A percentile compares a stretch with the other conserved stretches of the same genome.
These are phyloP conservation scores for Hyaena hyaena DNA, from an alignment of 2,113 vertebrate species.

Conservation along the genomic window DNA sequence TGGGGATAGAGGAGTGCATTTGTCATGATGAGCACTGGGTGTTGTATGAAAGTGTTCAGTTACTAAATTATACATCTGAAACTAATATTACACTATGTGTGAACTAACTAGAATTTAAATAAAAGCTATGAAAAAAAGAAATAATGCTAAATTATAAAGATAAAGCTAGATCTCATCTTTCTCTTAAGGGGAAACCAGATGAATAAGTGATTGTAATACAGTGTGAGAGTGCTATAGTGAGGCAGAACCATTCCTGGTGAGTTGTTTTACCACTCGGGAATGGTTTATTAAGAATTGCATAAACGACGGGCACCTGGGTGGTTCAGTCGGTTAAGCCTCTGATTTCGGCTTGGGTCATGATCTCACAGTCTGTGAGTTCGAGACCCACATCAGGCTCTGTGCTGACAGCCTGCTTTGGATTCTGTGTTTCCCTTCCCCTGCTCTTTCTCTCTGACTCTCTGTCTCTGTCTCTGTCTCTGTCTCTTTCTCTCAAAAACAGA, in stretches of 20 bases:
- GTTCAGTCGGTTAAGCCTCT: too few species aligned
- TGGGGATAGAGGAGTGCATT: neutral
- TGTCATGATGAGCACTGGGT: neutral
- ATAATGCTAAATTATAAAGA: neutral
- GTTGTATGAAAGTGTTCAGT: neutral
- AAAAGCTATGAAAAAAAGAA: neutral
- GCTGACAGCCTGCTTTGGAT: too few species aligned
- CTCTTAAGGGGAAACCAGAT: neutral
- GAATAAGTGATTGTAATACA: neutral
- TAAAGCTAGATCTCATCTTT: neutral
- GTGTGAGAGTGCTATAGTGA: neutral
- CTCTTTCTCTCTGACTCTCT: too few species aligned
- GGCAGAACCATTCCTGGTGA: neutral
- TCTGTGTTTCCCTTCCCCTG: too few species aligned
- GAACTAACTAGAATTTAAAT: neutral
- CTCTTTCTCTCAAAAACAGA: too few species aligned
- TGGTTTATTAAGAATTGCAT: neutral
- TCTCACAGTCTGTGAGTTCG: too few species aligned
- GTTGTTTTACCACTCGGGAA: neutral
- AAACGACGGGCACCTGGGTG: neutral
- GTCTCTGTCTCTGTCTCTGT: too few species aligned
- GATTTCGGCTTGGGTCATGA: too few species aligned
- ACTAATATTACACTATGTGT: neutral
- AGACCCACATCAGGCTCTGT: too few species aligned
- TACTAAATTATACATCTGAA: neutral